Conservation (phyloP, 2,113 vertebrate species). For the Carassius carassius region DNA sequence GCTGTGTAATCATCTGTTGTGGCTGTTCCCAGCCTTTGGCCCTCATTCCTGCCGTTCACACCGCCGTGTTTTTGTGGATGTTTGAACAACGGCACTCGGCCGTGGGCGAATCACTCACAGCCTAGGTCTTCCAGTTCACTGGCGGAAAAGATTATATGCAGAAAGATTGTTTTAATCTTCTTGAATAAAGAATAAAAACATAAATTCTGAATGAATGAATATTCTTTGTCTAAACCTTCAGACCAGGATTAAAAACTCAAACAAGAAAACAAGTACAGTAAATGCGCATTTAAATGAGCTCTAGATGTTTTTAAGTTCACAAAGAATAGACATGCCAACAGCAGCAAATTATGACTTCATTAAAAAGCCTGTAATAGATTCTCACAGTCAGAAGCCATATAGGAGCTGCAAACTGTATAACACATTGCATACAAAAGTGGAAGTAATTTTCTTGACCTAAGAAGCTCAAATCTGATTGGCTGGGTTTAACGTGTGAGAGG, state of each 20-base stretch:
- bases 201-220: neutral
- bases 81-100: neutral
- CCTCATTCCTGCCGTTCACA: slow-evolving; percentile 24
- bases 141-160: neutral
- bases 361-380: no score
- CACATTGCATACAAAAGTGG: no score
- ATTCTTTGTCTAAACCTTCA: neutral
- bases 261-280: neutral
- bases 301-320: neutral
- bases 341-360: slow-evolving; percentile 30
- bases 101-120: neutral
- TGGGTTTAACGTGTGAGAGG: no score
- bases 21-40: slow-evolving; percentile 20
- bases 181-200: slow-evolving; percentile 8
- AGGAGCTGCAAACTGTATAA: no score
- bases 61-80: neutral
- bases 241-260: neutral
- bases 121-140: neutral
- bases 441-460: no score
- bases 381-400: no score
- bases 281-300: neutral
- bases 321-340: slow-evolving; percentile 42
- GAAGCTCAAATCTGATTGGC: no score
- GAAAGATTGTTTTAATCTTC: slow-evolving; percentile 8
- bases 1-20: slow-evolving; percentile 35